These are phyloP conservation scores for Dynastes tityus DNA, from an alignment of 2,888 invertebrate genomes.

Conservation along the genomic window DNA sequence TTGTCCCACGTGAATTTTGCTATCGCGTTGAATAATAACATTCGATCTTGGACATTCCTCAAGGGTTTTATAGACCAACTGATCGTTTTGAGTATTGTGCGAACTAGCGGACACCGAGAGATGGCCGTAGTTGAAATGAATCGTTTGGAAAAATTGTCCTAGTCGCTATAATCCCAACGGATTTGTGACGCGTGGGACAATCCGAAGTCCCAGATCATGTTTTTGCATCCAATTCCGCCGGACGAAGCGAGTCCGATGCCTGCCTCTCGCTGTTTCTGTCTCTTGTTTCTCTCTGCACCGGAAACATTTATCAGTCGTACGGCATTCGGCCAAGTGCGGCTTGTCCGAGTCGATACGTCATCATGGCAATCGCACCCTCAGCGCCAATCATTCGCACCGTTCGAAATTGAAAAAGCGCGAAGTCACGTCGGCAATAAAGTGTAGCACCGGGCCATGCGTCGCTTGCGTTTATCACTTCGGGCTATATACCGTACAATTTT, in stretches of 20 bases:
- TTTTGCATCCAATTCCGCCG: constrained; percentile 53
- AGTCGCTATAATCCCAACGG: constrained; percentile 54
- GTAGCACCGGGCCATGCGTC: constrained; percentile 69
- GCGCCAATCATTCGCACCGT: constrained; percentile 71
- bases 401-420: constrained; percentile 72
- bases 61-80: constrained; percentile 52
- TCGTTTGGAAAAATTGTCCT: constrained; percentile 53
- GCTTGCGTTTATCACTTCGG: constrained; percentile 68
- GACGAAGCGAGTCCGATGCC: constrained; percentile 28
- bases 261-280: neutral
- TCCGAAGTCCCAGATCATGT: constrained; percentile 52
- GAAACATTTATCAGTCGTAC: constrained; percentile 60
- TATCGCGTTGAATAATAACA: constrained; percentile 59
- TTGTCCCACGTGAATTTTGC: constrained; percentile 43
- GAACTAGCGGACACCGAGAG: constrained; percentile 64
- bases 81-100: constrained; percentile 54
- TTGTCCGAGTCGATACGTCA: constrained; percentile 70
- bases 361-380: constrained; percentile 71
- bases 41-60: constrained; percentile 60
- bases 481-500: constrained; percentile 49
- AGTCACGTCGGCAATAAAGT: constrained; percentile 71
- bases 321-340: constrained; percentile 64
- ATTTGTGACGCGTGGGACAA: constrained; percentile 52
- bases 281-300: constrained; percentile 28
- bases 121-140: constrained; percentile 56